A percentile compares a stretch with the other conserved stretches of the same genome.
Conservation (phyloP, 30 jellyfish, hydroid and myxozoan species). For the Pseudorhiza aurosa region DNA sequence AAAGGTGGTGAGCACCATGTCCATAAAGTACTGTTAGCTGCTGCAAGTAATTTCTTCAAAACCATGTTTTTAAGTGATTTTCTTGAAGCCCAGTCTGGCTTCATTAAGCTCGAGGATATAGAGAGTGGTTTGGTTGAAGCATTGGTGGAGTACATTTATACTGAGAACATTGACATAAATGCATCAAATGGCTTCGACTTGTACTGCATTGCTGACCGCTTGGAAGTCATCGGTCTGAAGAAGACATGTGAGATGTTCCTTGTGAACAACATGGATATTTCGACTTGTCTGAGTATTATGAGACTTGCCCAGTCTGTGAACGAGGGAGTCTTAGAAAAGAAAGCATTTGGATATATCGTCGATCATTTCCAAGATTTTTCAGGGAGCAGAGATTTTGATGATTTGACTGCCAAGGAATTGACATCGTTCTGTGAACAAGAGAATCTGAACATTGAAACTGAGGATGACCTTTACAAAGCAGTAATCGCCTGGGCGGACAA, state of each 20-base stretch:
- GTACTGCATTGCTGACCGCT: slow-evolving; percentile 78
- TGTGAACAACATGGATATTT: slow-evolving; percentile 12
- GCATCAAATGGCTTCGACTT: slow-evolving; percentile 61
- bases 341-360: slow-evolving; percentile 52
- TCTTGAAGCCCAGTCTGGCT: slow-evolving; percentile 61
- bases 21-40: slow-evolving; percentile 72
- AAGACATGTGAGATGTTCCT: slow-evolving; percentile 41
- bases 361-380: slow-evolving; percentile 47
- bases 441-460: slow-evolving; percentile 68
- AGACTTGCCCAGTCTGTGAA: slow-evolving; percentile 54
- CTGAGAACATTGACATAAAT: slow-evolving; percentile 38
- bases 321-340: slow-evolving; percentile 13
- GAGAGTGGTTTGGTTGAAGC: slow-evolving; percentile 31
- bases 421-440: slow-evolving; percentile 31
- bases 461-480: slow-evolving; percentile 59
- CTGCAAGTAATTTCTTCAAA: slow-evolving; percentile 59
- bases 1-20: slow-evolving; percentile 47
- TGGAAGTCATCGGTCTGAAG: slow-evolving; percentile 47
- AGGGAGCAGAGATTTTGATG: slow-evolving; percentile 50
- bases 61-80: slow-evolving; percentile 56
- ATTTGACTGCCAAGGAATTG: slow-evolving; percentile 52
- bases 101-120: slow-evolving; percentile 59
- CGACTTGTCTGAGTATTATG: slow-evolving; percentile 54
- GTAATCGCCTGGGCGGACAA: slow-evolving; percentile 74
- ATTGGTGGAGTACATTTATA: slow-evolving; percentile 54